Percentiles rank a stretch among this genome's conserved stretches.
These are phyloP conservation scores for Spialia ferax DNA, from an alignment of 2,888 invertebrate species.

Conservation along the genomic window DNA sequence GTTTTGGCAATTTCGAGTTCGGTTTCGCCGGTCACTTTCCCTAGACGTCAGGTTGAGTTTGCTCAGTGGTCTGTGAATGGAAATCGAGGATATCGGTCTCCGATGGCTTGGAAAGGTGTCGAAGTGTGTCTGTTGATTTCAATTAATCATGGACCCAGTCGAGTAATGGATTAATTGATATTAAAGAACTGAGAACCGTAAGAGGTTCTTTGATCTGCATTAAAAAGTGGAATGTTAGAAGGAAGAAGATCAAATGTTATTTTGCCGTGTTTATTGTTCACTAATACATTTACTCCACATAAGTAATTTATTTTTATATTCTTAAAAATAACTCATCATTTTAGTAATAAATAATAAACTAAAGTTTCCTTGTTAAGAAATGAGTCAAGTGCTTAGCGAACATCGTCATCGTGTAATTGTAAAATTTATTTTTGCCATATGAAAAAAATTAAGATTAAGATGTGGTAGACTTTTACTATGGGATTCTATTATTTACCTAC, in stretches of 20 bases:
- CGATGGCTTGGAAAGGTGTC: not conserved
- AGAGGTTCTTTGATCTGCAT: too few relatives aligned
- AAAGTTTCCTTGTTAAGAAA: not conserved
- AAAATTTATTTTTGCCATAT: too few relatives aligned
- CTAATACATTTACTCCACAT: too few relatives aligned
- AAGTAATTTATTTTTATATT: too few relatives aligned
- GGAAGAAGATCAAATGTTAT: too few relatives aligned
- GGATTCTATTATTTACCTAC: too few relatives aligned
- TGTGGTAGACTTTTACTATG: too few relatives aligned
- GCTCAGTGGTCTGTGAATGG: not conserved
- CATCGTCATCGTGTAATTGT: not conserved
- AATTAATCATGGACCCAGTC: not conserved
- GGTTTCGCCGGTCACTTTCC: not conserved
- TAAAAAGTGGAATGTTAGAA: too few relatives aligned
- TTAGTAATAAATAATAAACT: not conserved
- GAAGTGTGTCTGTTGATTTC: not conserved
- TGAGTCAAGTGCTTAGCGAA: not conserved
- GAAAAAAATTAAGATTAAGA: too few relatives aligned
- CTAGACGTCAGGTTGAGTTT: not conserved
- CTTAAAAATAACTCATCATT: too few relatives aligned
- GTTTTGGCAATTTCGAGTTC: not conserved
- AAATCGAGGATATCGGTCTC: not conserved
- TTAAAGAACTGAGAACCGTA: too few relatives aligned
- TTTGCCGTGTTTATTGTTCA: too few relatives aligned
- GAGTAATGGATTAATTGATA: not conserved